Percentiles rank a stretch among this genome's conserved stretches.
These are phyloP conservation scores for Hylaea fasciaria DNA, from an alignment of 2,888 invertebrate genomes.

Conservation along the genomic window DNA sequence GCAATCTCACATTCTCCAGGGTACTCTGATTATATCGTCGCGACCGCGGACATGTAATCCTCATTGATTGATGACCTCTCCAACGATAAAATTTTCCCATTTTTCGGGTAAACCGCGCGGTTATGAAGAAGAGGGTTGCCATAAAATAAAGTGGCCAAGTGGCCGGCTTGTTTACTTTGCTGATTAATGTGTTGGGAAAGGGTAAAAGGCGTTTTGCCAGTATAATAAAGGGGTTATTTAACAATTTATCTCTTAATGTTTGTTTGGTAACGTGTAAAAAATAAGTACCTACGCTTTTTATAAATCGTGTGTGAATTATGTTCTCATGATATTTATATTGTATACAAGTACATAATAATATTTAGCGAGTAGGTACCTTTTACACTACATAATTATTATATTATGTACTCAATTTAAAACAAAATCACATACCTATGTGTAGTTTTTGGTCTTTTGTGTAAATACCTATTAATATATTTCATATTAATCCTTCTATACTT, in stretches of 20 bases:
- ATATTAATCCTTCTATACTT: no score
- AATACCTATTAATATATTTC: no score
- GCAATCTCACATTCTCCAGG: constrained; percentile 52
- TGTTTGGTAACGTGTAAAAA: constrained; percentile 5
- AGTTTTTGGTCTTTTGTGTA: no score
- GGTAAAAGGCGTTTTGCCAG: constrained; percentile 26
- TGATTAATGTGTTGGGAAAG: constrained; percentile 41
- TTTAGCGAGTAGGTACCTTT: no score
- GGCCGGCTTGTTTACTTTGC: constrained; percentile 41
- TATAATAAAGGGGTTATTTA: constrained; percentile 18
- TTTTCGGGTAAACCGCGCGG: constrained; percentile 63
- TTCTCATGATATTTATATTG: neutral
- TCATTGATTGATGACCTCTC: constrained; percentile 76
- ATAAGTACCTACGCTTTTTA: constrained; percentile 1
- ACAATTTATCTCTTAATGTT: constrained; percentile 16
- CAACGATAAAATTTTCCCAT: constrained; percentile 66
- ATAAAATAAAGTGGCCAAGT: constrained; percentile 42
- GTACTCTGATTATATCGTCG: constrained; percentile 70
- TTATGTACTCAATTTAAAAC: no score
- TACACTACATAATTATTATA: no score
- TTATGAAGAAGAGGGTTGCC: constrained; percentile 38
- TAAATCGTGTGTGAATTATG: neutral
- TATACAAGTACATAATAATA: no score
- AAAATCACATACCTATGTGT: no score
- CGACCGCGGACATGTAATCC: constrained; percentile 57